phyloP scores from a whole-genome alignment of 2,888 invertebrate genomes.

The Hypsopygia costalis region DNA sequence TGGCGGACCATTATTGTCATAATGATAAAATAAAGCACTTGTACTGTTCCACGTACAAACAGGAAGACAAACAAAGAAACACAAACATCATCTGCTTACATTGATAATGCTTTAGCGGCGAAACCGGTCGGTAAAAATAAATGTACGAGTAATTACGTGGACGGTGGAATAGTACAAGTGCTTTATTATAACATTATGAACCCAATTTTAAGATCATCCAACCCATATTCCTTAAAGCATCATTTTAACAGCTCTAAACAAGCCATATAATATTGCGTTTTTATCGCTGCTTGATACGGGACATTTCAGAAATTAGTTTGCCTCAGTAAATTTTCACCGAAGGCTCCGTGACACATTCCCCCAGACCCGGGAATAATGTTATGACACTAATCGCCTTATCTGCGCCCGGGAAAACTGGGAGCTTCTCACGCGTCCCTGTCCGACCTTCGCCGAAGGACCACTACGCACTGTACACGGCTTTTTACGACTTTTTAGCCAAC shows the following conservation, averaged over 20 bases:
- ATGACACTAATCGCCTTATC: slow-evolving; percentile 37
- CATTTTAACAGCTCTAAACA: background rate
- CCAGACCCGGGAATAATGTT: slow-evolving; percentile 21
- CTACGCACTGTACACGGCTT: background rate
- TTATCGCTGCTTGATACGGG: slow-evolving; percentile 2
- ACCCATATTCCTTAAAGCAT: no score
- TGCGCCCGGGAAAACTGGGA: slow-evolving; percentile 11
- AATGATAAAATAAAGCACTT: no score
- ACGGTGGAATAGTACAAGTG: no score
- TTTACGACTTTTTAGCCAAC: slow-evolving; percentile 1
- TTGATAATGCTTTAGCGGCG: no score
- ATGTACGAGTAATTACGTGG: no score
- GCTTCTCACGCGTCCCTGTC: slow-evolving; percentile 4
- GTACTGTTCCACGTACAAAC: no score
- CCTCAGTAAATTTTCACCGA: slow-evolving; percentile 7
- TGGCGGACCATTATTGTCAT: no score
- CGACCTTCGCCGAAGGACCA: slow-evolving; percentile 9
- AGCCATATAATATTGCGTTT: slow-evolving; percentile 2
- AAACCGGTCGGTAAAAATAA: no score
- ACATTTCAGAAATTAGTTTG: slow-evolving; percentile 10
- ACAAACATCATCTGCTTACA: no score
- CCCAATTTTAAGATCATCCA: no score
- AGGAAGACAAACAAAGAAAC: no score
- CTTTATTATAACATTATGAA: no score
- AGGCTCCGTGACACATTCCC: slow-evolving; percentile 14